Evolutionary conservation across 2,888 invertebrate genomes (phyloP).

Genomic region (Sarcophaga variegata): DNA sequence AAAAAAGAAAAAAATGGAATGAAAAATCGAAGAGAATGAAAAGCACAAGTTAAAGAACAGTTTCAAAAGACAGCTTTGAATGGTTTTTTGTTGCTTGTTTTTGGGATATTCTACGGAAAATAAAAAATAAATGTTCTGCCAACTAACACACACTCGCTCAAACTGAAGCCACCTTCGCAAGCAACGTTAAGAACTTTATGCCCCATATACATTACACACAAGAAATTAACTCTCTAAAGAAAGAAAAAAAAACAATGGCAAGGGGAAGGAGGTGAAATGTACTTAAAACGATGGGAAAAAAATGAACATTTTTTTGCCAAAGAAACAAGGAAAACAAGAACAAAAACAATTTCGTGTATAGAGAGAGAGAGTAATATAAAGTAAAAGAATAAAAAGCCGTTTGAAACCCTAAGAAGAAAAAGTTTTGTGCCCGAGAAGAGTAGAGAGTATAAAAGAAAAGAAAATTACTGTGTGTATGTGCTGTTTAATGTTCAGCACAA

Average conservation of each 20-base stretch:
- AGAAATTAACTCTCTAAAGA: background rate
- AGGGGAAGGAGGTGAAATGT: background rate
- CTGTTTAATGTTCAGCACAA: conserved; percentile 2
- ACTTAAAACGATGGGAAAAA: background rate
- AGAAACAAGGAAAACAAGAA: background rate
- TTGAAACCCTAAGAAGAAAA: background rate
- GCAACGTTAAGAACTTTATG: background rate
- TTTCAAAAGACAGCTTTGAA: conserved; percentile 58
- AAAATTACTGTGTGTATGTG: too few species aligned
- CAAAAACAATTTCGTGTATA: background rate
- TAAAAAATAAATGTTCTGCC: too few species aligned
- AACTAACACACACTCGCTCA: background rate
- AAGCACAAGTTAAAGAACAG: conserved; percentile 58
- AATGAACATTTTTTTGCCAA: background rate
- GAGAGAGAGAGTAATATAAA: background rate
- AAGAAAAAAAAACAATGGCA: background rate
- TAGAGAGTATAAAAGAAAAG: background rate
- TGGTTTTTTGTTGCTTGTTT: conserved; percentile 36
- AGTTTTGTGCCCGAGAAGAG: background rate
- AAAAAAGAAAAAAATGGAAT: background rate
- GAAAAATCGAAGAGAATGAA: conserved; percentile 55
- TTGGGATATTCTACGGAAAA: conserved; percentile 4
- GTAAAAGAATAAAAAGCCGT: background rate
- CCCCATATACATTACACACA: background rate
- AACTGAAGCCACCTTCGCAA: conserved; percentile 45